Evolutionary conservation across 2,113 vertebrate species (phyloP).

Genomic region (Gasterosteus nipponicus): DNA sequence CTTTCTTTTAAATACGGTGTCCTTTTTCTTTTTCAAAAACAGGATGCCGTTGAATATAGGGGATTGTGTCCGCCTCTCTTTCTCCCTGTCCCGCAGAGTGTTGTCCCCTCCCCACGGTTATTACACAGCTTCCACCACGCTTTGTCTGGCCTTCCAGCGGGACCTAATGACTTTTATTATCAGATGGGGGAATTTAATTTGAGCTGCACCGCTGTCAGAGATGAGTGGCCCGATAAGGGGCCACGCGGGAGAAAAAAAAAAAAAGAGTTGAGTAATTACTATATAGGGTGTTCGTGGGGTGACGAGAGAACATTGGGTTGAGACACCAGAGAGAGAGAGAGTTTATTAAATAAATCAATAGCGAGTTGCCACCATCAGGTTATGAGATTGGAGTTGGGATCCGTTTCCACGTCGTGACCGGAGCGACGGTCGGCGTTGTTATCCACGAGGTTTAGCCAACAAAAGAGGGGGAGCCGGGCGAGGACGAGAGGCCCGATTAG

Average conservation of each 20-base stretch:
- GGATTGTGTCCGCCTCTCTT: constrained; percentile 35
- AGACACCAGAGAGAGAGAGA: constrained; percentile 26
- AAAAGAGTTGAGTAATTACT: constrained; percentile 75
- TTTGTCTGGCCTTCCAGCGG: constrained; percentile 74
- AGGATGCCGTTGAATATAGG: constrained; percentile 5
- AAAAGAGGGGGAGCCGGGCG: constrained; percentile 34
- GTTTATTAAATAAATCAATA: constrained; percentile 77
- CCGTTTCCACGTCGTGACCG: constrained; percentile 64
- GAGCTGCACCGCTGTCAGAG: constrained; percentile 72
- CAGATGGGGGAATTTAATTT: constrained; percentile 80
- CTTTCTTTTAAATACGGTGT: neutral
- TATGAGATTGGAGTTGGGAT: constrained; percentile 75
- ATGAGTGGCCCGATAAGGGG: constrained; percentile 73
- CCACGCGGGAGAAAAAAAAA: constrained; percentile 74
- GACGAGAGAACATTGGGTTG: constrained; percentile 41
- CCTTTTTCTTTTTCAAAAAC: neutral
- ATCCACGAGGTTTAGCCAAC: constrained; percentile 65
- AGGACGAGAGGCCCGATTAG: constrained; percentile 60
- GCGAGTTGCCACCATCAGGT: constrained; percentile 62
- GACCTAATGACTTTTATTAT: constrained; percentile 81
- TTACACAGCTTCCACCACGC: constrained; percentile 61
- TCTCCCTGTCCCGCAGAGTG: constrained; percentile 37
- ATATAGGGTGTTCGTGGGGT: constrained; percentile 59
- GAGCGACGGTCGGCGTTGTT: constrained; percentile 64
- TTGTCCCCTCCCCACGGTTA: constrained; percentile 61